Percentiles rank a stretch among this genome's conserved stretches.
These are phyloP conservation scores for Lepus timidus DNA, from an alignment of 2,113 vertebrate species.

Conservation along the genomic window DNA sequence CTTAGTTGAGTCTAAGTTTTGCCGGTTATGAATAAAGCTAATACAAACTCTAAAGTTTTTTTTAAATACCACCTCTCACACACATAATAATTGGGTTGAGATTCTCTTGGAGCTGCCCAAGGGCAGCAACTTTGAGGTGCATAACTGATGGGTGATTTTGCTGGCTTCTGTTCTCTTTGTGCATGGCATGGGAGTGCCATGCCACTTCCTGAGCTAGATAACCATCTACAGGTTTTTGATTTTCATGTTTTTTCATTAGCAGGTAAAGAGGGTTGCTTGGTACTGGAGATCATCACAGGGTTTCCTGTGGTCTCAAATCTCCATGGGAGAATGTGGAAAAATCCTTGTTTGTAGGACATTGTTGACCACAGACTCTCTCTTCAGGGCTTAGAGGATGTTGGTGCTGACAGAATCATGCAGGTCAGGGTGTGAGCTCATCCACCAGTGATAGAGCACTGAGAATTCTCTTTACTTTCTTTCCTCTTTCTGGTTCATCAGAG, in stretches of 20 bases:
- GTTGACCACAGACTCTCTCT: constrained; percentile 48
- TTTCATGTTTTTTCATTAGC: constrained; percentile 24
- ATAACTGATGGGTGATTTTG: background rate
- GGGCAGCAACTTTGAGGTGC: background rate
- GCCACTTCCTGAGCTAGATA: background rate
- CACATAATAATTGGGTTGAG: background rate
- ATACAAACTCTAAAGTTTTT: background rate
- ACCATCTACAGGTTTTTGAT: background rate
- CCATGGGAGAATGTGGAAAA: background rate
- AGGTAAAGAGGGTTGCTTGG: background rate
- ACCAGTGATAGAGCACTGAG: background rate
- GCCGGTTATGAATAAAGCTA: background rate
- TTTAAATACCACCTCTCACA: background rate
- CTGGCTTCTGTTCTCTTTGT: background rate
- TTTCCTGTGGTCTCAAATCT: background rate
- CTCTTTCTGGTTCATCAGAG: background rate
- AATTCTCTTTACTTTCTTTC: background rate
- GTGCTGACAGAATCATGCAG: background rate
- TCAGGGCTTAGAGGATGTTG: background rate
- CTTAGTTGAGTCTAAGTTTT: background rate
- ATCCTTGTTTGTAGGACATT: background rate
- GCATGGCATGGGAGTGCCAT: background rate
- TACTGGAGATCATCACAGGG: background rate
- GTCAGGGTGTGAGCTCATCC: background rate
- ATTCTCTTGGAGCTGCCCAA: background rate